phyloP scores from a whole-genome alignment of 2,797 vertebrate species.

The Mionectes olivaceus region DNA sequence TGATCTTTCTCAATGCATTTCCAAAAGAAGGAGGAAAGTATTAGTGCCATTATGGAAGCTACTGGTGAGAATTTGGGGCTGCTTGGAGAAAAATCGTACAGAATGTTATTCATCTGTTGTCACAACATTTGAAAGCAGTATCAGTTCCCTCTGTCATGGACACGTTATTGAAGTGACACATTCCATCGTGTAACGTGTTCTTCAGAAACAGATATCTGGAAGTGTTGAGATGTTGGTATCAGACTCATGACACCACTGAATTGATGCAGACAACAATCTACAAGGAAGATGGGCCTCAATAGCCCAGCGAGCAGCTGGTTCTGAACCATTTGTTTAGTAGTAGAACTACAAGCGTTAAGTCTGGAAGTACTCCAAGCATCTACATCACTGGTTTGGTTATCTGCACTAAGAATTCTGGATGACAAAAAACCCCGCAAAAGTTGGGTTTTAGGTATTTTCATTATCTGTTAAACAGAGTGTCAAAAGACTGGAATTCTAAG shows the following conservation, averaged over 20 bases:
- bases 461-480: neutral
- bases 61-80: neutral
- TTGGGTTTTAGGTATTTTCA: neutral
- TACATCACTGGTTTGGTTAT: neutral
- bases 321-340: neutral
- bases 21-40: neutral
- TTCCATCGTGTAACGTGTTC: neutral
- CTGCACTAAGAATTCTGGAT: neutral
- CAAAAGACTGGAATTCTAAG: neutral
- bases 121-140: neutral
- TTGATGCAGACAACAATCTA: neutral
- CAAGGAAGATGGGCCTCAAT: neutral
- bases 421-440: accelerated
- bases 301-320: neutral
- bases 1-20: neutral
- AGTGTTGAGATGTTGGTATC: neutral
- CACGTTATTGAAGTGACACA: accelerated
- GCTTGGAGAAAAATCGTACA: neutral
- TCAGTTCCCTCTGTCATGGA: neutral
- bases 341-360: neutral
- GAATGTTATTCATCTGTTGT: neutral
- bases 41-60: neutral
- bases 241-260: neutral
- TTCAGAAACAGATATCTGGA: neutral
- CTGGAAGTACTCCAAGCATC: neutral